Base-by-base conservation (phyloP, 2,888 invertebrate species). In the Dilophus febrilis region DNA sequence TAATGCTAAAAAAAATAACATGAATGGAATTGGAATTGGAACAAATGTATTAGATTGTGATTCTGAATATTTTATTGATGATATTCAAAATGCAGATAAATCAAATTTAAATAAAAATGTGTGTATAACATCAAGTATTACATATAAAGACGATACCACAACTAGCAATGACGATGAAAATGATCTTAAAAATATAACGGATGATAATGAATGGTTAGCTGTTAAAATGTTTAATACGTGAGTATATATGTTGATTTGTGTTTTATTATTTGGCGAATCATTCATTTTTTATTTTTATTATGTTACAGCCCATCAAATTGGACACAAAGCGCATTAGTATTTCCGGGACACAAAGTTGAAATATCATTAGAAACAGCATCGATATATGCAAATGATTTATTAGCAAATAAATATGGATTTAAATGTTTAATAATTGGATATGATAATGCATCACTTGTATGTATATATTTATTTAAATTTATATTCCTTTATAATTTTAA, bases 301-400 rank as follows among this genome's bases (percentile, higher is more conserved):
- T 47, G 22, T 22, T 48, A 2, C 37, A 61, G 61, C 4, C 43
- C 57, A 3, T 54, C 58, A 5, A 55, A 59, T 41, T 97, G 95
- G 94, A 87, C 94, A 0, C 80, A 82, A 51, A 80, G 77, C 49
- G 77, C 85, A 0, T 66, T 94, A 12, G 69, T 92, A 42, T 64
- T 94, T 31, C 92, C 94, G 28, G 94, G 92, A 14, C 90, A 92
- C 58, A 87, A 91, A 64, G 82, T 95, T 0, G 77, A 92, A 51
- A 92, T 97, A 60, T 91, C 92, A 0, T 58, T 98, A 54, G 95
- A 97, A 65, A 94, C 95, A 0, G 88, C 94, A 0, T 86, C 94
- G 0, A 83, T 94, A 58, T 95, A 94, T 59, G 74, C 90, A 44
- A 87, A 86, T 53, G 88, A 90, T 61, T 91, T 87, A 48, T 78